These are phyloP conservation scores for Himalopsyche tibetana DNA, from an alignment of 2,888 invertebrate genomes.

Conservation along the genomic window DNA sequence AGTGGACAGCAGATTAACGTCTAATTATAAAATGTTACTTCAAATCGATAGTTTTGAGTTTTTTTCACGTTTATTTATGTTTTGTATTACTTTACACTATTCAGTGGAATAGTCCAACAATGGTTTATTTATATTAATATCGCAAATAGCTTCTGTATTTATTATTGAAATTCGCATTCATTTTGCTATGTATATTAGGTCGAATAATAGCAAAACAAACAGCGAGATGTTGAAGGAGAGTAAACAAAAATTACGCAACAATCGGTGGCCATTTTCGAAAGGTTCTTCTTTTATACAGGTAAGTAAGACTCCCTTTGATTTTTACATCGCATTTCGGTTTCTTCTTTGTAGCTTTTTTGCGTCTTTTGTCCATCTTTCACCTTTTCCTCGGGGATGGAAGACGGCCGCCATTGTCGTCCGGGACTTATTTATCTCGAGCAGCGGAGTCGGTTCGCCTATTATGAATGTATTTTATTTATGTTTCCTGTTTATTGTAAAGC, in stretches of 20 bases:
- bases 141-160: no score
- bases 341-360: slow-evolving; percentile 57
- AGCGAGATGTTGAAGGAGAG: background rate
- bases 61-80: no score
- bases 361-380: slow-evolving; percentile 51
- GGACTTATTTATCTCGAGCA: slow-evolving; percentile 47
- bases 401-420: slow-evolving; percentile 49
- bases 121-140: no score
- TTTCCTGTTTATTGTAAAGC: slow-evolving; percentile 64
- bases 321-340: slow-evolving; percentile 48
- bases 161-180: no score
- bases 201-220: slow-evolving; percentile 15
- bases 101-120: no score
- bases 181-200: background rate
- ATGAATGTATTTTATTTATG: slow-evolving; percentile 64
- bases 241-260: slow-evolving; percentile 35
- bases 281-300: background rate
- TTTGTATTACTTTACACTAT: no score
- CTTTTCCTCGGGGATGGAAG: slow-evolving; percentile 43
- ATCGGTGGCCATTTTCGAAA: background rate
- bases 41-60: no score
- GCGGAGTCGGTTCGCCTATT: slow-evolving; percentile 59
- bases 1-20: no score
- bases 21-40: no score
- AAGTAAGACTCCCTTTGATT: background rate